phyloP scores from a whole-genome alignment of 92 coral and sea anemone species.

The Siderastrea siderea region DNA sequence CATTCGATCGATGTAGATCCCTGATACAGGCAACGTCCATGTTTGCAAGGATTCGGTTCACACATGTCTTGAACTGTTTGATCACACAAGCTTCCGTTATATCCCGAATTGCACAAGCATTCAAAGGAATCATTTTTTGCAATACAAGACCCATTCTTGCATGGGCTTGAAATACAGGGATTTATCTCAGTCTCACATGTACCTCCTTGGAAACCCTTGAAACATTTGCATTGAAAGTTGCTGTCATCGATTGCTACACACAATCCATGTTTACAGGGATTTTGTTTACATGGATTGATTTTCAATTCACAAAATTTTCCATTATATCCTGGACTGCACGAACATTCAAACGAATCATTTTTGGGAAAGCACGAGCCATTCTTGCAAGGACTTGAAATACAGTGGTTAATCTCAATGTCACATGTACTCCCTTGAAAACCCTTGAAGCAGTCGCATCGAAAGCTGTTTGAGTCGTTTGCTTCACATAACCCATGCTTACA shows the following conservation, averaged over 20 bases:
- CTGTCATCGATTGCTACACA: slow-evolving; percentile 42
- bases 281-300: slow-evolving; percentile 55
- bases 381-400: slow-evolving; percentile 72
- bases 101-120: slow-evolving; percentile 73
- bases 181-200: slow-evolving; percentile 62
- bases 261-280: slow-evolving; percentile 73
- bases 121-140: slow-evolving; percentile 55
- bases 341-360: not conserved
- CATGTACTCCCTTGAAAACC: slow-evolving; percentile 73
- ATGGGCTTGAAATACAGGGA: slow-evolving; percentile 73
- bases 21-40: slow-evolving; percentile 74
- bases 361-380: slow-evolving; percentile 39
- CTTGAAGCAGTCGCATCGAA: slow-evolving; percentile 67
- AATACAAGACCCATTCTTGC: slow-evolving; percentile 68
- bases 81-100: slow-evolving; percentile 63
- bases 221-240: slow-evolving; percentile 64
- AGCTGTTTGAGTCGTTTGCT: slow-evolving; percentile 7
- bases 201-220: slow-evolving; percentile 64
- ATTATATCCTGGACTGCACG: slow-evolving; percentile 69
- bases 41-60: slow-evolving; percentile 73
- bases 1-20: slow-evolving; percentile 53
- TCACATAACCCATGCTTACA: slow-evolving; percentile 74
- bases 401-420: slow-evolving; percentile 58
- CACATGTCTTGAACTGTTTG: slow-evolving; percentile 44
- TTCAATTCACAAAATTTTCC: slow-evolving; percentile 67